Conservation (phyloP, 1,140 invertebrate genomes). For the Steinernema khuongi region DNA sequence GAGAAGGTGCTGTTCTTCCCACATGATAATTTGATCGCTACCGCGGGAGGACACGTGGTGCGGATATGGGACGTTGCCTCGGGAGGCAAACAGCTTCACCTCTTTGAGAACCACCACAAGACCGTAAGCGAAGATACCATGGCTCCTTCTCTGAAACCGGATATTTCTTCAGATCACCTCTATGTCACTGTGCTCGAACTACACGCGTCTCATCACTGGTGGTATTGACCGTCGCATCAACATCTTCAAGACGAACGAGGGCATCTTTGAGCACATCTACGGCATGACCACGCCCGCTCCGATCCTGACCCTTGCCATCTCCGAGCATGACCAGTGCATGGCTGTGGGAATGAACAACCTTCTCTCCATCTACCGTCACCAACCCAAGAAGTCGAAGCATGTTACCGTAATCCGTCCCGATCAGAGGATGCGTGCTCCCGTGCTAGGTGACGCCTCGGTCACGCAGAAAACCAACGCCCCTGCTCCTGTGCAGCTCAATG, state of each 20-base stretch:
- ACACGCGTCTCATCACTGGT: constrained; percentile 75
- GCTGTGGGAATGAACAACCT: constrained; percentile 79
- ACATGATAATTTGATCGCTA: constrained; percentile 79
- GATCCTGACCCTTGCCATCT: constrained; percentile 76
- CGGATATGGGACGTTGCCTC: constrained; percentile 85
- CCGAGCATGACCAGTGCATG: constrained; percentile 74
- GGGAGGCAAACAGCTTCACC: constrained; percentile 75
- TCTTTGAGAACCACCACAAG: constrained; percentile 77
- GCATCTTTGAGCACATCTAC: constrained; percentile 78
- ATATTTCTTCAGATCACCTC: constrained; percentile 52
- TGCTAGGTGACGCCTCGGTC: constrained; percentile 8
- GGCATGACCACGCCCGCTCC: constrained; percentile 82
- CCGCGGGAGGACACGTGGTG: constrained; percentile 81
- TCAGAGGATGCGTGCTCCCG: not conserved
- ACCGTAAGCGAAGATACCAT: constrained; percentile 75
- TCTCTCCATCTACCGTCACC: constrained; percentile 75
- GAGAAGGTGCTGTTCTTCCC: constrained; percentile 83
- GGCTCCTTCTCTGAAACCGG: constrained; percentile 25
- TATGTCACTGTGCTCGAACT: constrained; percentile 69
- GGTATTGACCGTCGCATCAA: constrained; percentile 86
- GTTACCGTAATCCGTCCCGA: constrained; percentile 22
- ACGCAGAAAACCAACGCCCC: not conserved
- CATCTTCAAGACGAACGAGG: constrained; percentile 73
- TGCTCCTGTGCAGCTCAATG: not conserved
- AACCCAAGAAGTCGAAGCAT: constrained; percentile 57